These are phyloP conservation scores for Phataginus tetradactyla DNA, from an alignment of 2,797 vertebrate species.

Conservation along the genomic window DNA sequence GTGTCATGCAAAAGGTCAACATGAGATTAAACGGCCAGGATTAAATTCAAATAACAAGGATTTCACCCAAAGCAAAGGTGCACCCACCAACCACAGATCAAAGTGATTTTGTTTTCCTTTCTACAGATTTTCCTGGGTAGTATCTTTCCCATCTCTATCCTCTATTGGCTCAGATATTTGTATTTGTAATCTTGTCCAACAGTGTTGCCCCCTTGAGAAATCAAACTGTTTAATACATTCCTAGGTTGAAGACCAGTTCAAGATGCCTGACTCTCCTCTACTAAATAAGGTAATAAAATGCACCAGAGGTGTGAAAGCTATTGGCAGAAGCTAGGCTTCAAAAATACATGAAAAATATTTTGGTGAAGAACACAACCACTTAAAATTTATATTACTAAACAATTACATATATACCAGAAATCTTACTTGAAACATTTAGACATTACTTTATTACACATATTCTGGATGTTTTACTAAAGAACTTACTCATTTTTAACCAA, in stretches of 20 bases:
- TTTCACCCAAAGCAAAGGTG: neutral
- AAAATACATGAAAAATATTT: conserved; percentile 37
- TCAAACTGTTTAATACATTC: conserved; percentile 63
- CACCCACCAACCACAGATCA: neutral
- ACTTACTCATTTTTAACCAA: conserved; percentile 29
- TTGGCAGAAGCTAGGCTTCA: conserved; percentile 49
- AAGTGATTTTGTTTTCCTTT: conserved; percentile 22
- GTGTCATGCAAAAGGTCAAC: neutral
- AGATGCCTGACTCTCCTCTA: conserved; percentile 43
- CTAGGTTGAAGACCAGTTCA: conserved; percentile 51
- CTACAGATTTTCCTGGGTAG: neutral
- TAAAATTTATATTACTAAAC: conserved; percentile 22
- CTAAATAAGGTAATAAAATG: conserved; percentile 72
- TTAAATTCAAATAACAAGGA: neutral
- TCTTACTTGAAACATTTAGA: conserved; percentile 33
- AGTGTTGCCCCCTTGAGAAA: conserved; percentile 36
- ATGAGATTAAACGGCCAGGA: neutral
- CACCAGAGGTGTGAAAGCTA: conserved; percentile 25
- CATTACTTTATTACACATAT: conserved; percentile 46
- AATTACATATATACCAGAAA: conserved; percentile 14
- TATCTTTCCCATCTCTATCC: neutral
- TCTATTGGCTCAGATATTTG: neutral
- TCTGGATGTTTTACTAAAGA: conserved; percentile 46
- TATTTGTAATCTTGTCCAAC: neutral
- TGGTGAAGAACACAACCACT: neutral